Evolutionary conservation across 2,888 invertebrate species (phyloP).

Genomic region (Xestobium rufovillosum): DNA sequence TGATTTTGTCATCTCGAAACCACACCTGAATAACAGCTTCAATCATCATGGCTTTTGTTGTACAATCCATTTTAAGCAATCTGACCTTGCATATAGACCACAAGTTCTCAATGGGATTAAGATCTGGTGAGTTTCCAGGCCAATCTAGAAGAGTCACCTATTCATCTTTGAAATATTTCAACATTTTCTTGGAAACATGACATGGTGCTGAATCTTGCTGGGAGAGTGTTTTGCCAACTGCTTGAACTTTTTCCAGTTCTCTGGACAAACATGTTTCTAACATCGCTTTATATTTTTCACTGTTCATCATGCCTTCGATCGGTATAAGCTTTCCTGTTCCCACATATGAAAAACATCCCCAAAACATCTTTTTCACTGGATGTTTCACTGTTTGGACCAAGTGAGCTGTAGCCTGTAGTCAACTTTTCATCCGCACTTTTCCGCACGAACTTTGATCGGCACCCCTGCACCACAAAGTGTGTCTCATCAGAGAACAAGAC

Average conservation of each 20-base stretch:
- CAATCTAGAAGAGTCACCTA: constrained; percentile 4
- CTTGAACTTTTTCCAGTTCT: constrained; percentile 8
- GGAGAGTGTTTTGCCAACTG: constrained; percentile 6
- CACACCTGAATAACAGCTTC: constrained; percentile 3
- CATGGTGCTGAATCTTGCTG: constrained; percentile 12
- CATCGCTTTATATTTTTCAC: constrained; percentile 2
- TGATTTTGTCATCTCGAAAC: constrained; percentile 4
- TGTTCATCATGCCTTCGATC: constrained; percentile 3
- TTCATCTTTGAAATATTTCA: constrained; percentile 13
- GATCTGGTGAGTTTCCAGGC: constrained; percentile 1
- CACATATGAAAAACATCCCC: background rate
- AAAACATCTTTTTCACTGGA: background rate
- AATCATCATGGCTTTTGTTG: background rate
- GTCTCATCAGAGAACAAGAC: constrained; percentile 16
- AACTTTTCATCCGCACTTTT: constrained; percentile 10
- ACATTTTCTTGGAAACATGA: constrained; percentile 8
- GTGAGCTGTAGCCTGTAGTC: constrained; percentile 10
- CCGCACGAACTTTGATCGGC: constrained; percentile 10
- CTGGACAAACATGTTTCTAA: too few relatives aligned
- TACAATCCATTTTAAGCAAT: constrained; percentile 3
- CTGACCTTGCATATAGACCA: too few relatives aligned
- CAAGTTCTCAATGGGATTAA: too few relatives aligned
- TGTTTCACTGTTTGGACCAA: too few relatives aligned
- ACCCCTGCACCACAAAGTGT: constrained; percentile 15
- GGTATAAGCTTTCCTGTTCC: constrained; percentile 4